Evolutionary conservation across 2,113 vertebrate genomes (phyloP), one percentile per base, ranked within the genome.

Genomic region (Glaucomys volans): DNA sequence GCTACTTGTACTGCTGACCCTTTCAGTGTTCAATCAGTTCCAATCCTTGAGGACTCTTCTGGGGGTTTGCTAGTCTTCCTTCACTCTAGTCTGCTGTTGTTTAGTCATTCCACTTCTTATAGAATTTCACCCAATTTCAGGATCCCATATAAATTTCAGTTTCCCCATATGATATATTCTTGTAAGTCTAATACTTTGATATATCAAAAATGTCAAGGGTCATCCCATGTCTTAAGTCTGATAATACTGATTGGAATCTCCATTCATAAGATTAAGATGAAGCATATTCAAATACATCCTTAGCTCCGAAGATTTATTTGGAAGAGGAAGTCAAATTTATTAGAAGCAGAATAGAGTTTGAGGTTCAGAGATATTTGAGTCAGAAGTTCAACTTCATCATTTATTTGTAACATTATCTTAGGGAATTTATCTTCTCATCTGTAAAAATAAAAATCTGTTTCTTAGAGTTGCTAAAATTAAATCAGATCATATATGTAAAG

Each of bases 161-260:
- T 90, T 85, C 37, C 50, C 44, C 85, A 66, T 69, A 86, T 16
- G 72, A 17, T 47, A 64, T 83, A 52, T 82, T 72, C 44, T 91
- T 32, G 22, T 86, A 93, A 95, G 42, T 62, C 95, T 86, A 89
- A 47, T 85, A 77, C 28, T 24, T 89, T 91, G n/a, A 74, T 14
- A 7, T 71, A 69, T 88, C 35, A 89, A 74, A 92, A 95, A 89
- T 77, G 4, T 72, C 37, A 69, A 40, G 12, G 2, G 16, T 84
- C 66, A 64, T 57, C 13, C 66, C 67, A 3, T 91, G 2, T 74
- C 52, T 93, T 87, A 37, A 76, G 74, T 69, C 24, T 62, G 40
- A 35, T n/a, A 47, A 77, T 62, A 86, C 7, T 80, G 26, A 84
- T 32, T 35, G 64, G 44, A 67, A 86, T 54, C 5, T 9, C 37